These are phyloP conservation scores for Euphysa ruthae DNA, from an alignment of 30 jellyfish, hydroid and myxozoan species.

Conservation along the genomic window DNA sequence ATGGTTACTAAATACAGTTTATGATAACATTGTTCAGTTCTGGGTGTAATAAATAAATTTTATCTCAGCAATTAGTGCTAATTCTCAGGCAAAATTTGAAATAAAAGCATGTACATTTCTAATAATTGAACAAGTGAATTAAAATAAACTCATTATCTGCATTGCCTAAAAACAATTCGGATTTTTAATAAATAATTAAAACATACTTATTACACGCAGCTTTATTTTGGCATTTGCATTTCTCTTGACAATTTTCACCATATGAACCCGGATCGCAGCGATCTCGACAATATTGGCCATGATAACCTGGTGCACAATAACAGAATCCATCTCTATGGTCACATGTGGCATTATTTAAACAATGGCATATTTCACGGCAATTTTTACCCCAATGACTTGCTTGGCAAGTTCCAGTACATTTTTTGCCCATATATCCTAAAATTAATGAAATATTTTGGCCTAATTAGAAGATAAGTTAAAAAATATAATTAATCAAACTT, in stretches of 20 bases:
- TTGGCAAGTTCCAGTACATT: constrained; percentile 9
- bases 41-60: too few relatives aligned
- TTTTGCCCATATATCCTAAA: constrained; percentile 15
- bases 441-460: too few relatives aligned
- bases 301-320: constrained; percentile 72
- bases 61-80: too few relatives aligned
- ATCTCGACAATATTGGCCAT: constrained; percentile 59
- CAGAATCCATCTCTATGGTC: constrained; percentile 86
- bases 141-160: too few relatives aligned
- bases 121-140: too few relatives aligned
- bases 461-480: too few relatives aligned
- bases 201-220: constrained; percentile 60
- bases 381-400: constrained; percentile 69
- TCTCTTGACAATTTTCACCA: constrained; percentile 64
- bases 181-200: background rate
- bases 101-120: too few relatives aligned
- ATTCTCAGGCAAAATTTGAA: too few relatives aligned
- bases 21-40: too few relatives aligned
- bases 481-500: too few relatives aligned
- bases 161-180: too few relatives aligned
- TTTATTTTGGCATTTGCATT: constrained; percentile 58
- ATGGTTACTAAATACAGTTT: too few relatives aligned
- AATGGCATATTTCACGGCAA: constrained; percentile 43
- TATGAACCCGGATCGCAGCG: constrained; percentile 38
- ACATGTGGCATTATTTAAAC: constrained; percentile 58